Evolutionary conservation across 2,888 invertebrate genomes (phyloP).

Genomic region (Sarcophaga caerulescens): DNA sequence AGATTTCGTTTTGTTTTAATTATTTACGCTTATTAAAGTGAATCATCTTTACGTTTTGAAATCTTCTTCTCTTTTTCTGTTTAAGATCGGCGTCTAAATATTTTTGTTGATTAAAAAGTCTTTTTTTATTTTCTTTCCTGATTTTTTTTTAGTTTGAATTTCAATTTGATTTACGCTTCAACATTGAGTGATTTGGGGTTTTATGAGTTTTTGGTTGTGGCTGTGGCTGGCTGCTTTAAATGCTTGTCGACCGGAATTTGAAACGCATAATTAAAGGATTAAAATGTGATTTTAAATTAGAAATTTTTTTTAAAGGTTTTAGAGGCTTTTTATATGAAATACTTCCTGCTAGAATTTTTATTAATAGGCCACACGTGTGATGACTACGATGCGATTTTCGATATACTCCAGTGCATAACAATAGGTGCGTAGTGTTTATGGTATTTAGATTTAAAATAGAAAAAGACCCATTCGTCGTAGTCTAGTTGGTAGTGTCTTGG

Average conservation of each 20-base stretch:
- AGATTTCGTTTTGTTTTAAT: slow-evolving; percentile 32
- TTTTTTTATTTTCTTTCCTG: background rate
- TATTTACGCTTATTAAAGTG: slow-evolving; percentile 42
- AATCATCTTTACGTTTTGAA: slow-evolving; percentile 21
- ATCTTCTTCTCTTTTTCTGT: slow-evolving; percentile 10
- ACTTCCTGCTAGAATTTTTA: slow-evolving; percentile 19
- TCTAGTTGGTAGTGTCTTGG: too few relatives aligned
- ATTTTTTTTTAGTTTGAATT: slow-evolving; percentile 25
- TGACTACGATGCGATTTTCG: too few relatives aligned
- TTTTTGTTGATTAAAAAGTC: background rate
- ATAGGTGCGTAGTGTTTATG: too few relatives aligned
- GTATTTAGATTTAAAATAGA: too few relatives aligned
- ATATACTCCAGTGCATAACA: too few relatives aligned
- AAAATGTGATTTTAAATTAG: background rate
- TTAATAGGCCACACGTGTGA: background rate
- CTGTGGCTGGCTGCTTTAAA: background rate
- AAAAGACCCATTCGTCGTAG: too few relatives aligned
- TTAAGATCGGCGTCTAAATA: slow-evolving; percentile 29
- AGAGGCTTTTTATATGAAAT: background rate
- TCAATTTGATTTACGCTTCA: slow-evolving; percentile 40
- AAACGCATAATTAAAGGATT: slow-evolving; percentile 56
- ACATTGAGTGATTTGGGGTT: slow-evolving; percentile 42
- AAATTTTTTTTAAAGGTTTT: too few relatives aligned
- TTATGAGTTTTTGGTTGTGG: too few relatives aligned
- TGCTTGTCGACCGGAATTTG: background rate